phyloP scores from a whole-genome alignment of 2,888 invertebrate species.

The Mesopsocus fuscifrons region DNA sequence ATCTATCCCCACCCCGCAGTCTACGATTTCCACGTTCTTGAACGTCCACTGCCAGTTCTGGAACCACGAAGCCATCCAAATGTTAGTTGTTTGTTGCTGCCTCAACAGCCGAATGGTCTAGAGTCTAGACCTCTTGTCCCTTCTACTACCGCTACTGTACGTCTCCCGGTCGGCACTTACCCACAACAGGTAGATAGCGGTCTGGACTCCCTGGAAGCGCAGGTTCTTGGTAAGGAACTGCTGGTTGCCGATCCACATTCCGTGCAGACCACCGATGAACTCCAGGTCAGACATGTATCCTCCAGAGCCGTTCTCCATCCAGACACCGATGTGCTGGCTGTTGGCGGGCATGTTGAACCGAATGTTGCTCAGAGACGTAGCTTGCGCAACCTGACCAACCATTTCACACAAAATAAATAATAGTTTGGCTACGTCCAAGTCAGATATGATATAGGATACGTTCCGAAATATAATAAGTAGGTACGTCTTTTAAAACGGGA shows the following conservation, averaged over 20 bases:
- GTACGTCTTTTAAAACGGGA: no score
- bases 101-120: no score
- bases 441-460: no score
- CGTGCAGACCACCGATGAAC: not conserved
- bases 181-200: constrained; percentile 1
- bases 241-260: constrained; percentile 8
- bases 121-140: not conserved
- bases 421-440: no score
- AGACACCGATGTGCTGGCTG: constrained; percentile 2
- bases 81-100: no score
- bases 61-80: no score
- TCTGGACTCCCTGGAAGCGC: not conserved
- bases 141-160: no score
- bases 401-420: no score
- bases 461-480: no score
- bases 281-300: not conserved
- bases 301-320: constrained; percentile 8
- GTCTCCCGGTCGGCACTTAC: not conserved
- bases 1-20: not conserved
- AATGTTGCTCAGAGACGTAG: constrained; percentile 1
- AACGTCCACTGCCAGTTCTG: not conserved
- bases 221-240: not conserved
- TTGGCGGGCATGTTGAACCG: not conserved
- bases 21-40: not conserved
- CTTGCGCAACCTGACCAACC: constrained; percentile 1